Conservation (phyloP, 2,888 invertebrate genomes). For the Eubasilissa splendida region DNA sequence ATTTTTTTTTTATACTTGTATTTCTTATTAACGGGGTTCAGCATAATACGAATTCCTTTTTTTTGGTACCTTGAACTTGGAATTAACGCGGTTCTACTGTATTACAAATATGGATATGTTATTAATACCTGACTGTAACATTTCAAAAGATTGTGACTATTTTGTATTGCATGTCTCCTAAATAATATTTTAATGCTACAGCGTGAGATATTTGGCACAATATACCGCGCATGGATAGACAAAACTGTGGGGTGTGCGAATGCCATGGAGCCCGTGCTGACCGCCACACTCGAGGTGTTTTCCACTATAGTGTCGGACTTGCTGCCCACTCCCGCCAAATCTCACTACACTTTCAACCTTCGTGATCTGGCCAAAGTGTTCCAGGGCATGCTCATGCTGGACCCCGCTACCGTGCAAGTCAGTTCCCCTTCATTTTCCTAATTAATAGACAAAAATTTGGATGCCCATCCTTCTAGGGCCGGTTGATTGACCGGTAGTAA, state of each 20-base stretch:
- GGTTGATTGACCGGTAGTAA: too few species aligned
- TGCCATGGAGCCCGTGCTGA: constrained; percentile 67
- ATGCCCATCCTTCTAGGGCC: too few species aligned
- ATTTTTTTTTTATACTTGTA: too few species aligned
- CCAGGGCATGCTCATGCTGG: constrained; percentile 86
- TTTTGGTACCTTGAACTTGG: too few species aligned
- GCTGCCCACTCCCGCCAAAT: constrained; percentile 89
- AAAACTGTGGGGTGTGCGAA: constrained; percentile 59
- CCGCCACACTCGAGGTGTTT: constrained; percentile 89
- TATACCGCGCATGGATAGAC: constrained; percentile 79
- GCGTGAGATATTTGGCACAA: constrained; percentile 79
- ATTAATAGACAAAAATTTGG: background rate
- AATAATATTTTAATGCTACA: constrained; percentile 58
- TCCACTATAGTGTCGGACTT: constrained; percentile 86
- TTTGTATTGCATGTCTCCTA: too few species aligned
- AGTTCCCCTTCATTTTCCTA: constrained; percentile 52
- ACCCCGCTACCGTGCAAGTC: constrained; percentile 76
- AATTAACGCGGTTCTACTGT: too few species aligned
- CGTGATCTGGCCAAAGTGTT: constrained; percentile 87
- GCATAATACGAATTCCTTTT: too few species aligned
- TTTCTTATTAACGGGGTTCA: too few species aligned
- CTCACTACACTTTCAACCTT: constrained; percentile 89
- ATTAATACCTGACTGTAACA: too few species aligned
- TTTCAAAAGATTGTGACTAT: too few species aligned
- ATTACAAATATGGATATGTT: too few species aligned